Conservation (phyloP, 2,113 vertebrate genomes). For the Calidris pygmaea region DNA sequence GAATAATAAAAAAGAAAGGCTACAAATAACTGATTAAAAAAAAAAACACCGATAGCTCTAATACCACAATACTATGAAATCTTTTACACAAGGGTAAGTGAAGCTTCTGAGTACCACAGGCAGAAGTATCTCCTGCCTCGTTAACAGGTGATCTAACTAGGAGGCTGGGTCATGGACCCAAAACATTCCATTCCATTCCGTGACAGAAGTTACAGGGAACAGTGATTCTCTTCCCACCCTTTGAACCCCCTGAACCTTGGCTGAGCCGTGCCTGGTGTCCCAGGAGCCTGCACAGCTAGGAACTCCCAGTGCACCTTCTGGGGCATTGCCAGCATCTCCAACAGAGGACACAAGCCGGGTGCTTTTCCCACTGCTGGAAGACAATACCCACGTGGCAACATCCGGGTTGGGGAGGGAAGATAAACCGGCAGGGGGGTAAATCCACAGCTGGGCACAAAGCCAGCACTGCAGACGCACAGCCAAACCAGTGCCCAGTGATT, state of each 20-base stretch:
- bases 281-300: background rate
- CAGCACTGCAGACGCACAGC: background rate
- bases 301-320: background rate
- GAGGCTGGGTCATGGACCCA: background rate
- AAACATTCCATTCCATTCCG: background rate
- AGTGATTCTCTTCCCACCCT: background rate
- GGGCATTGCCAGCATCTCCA: background rate
- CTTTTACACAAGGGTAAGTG: background rate
- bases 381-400: accelerated
- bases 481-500: background rate
- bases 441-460: background rate
- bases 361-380: background rate
- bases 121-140: background rate
- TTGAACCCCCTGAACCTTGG: background rate
- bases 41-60: accelerated
- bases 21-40: background rate
- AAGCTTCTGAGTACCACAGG: background rate
- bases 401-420: background rate
- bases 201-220: background rate
- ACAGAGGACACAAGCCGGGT: background rate
- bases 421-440: background rate
- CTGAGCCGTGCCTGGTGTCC: background rate
- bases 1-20: background rate
- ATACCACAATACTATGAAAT: background rate
- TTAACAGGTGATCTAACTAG: background rate